Conservation (phyloP, 2,888 invertebrate species). For the Xiphydria camelus region DNA sequence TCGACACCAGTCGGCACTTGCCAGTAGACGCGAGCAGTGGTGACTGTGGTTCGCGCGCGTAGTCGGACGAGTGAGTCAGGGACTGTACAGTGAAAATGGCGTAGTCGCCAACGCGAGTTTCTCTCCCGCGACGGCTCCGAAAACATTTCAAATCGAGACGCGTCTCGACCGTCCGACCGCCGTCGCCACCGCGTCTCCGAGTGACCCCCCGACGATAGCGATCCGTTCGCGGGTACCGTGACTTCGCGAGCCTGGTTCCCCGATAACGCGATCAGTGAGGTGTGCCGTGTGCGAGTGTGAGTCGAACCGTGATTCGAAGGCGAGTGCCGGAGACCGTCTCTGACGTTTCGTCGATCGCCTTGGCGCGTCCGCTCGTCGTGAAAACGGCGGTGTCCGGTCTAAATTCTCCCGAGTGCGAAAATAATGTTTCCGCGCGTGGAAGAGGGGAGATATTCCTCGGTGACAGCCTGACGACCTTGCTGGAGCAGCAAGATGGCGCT, state of each 20-base stretch:
- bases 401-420: neutral
- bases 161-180: too few species aligned
- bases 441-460: conserved; percentile 36
- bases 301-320: conserved; percentile 18
- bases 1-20: conserved; percentile 41
- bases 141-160: neutral
- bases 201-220: too few species aligned
- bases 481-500: conserved; percentile 50
- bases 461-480: conserved; percentile 48
- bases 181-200: too few species aligned
- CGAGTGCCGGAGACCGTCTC: conserved; percentile 9
- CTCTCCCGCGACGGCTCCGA: conserved; percentile 5
- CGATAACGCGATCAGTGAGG: neutral
- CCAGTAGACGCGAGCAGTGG: conserved; percentile 35
- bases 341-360: neutral
- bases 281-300: neutral
- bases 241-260: too few species aligned
- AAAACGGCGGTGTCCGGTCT: neutral
- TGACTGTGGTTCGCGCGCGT: conserved; percentile 13
- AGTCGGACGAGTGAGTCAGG: conserved; percentile 19
- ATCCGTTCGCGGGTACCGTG: neutral
- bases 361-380: neutral
- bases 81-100: conserved; percentile 42
- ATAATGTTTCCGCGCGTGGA: conserved; percentile 1
- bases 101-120: conserved; percentile 28